Evolutionary conservation across 2,888 invertebrate species (phyloP).

Genomic region (Chrysolina americana): DNA sequence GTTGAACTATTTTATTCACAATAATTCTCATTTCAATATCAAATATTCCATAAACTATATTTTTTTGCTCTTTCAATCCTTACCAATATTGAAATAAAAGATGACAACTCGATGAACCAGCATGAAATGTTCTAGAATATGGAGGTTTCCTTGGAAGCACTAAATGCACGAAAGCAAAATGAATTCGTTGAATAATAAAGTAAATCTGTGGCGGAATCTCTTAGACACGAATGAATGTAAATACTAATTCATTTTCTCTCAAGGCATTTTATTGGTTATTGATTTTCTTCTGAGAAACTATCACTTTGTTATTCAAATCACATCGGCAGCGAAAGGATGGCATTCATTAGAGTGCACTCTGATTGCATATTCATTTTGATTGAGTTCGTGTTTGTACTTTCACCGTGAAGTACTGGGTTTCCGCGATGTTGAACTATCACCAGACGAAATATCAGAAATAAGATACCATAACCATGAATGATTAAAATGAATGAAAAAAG

Average conservation of each 20-base stretch:
- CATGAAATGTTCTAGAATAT: too few relatives aligned
- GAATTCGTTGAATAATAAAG: background rate
- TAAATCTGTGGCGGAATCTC: background rate
- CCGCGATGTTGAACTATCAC: background rate
- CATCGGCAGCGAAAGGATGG: conserved; percentile 1
- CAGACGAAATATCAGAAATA: background rate
- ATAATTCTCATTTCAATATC: too few relatives aligned
- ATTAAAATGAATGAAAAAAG: too few relatives aligned
- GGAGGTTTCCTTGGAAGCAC: too few relatives aligned
- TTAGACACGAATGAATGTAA: too few relatives aligned
- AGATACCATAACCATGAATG: background rate
- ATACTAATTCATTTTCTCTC: conserved; percentile 4
- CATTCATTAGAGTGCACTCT: conserved; percentile 9
- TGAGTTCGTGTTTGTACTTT: conserved; percentile 12
- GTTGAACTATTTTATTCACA: too few relatives aligned
- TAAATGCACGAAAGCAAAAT: too few relatives aligned
- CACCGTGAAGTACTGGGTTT: background rate
- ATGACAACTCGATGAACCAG: too few relatives aligned
- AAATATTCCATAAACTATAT: too few relatives aligned
- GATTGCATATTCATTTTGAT: conserved; percentile 17
- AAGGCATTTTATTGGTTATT: background rate
- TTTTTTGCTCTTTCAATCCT: too few relatives aligned
- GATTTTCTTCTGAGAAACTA: conserved; percentile 14
- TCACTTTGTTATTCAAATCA: conserved; percentile 7
- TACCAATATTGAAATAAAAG: too few relatives aligned